phyloP scores from a whole-genome alignment of 2,888 invertebrate genomes.

The Horisme vitalbata region DNA sequence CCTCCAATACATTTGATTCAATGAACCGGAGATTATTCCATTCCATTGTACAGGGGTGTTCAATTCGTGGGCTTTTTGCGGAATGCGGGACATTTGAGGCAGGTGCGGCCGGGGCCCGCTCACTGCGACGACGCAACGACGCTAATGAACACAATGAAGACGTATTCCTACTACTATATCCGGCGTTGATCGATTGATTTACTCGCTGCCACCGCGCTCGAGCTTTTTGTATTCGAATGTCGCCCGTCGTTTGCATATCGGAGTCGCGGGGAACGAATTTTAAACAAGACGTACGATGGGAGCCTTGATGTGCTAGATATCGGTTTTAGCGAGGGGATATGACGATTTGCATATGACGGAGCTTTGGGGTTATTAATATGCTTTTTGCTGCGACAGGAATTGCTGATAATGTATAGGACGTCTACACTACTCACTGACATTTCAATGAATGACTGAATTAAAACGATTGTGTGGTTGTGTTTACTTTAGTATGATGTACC shows the following conservation, averaged over 20 bases:
- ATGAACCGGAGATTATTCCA: constrained; percentile 29
- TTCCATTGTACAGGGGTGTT: constrained; percentile 48
- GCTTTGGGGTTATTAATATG: constrained; percentile 55
- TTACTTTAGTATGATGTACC: too few species aligned
- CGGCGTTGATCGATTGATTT: constrained; percentile 83
- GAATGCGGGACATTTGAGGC: constrained; percentile 66
- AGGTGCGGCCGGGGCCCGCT: constrained; percentile 61
- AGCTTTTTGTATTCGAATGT: constrained; percentile 82
- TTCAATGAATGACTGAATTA: constrained; percentile 21
- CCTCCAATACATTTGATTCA: constrained; percentile 29
- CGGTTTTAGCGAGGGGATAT: constrained; percentile 54
- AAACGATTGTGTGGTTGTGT: constrained; percentile 9
- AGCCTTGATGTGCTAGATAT: constrained; percentile 63
- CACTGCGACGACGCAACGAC: constrained; percentile 67
- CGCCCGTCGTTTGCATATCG: constrained; percentile 78
- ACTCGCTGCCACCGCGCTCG: constrained; percentile 80
- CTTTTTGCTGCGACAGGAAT: constrained; percentile 38
- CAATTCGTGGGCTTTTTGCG: constrained; percentile 60
- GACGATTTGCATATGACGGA: constrained; percentile 68
- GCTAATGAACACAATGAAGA: constrained; percentile 83
- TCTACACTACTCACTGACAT: constrained; percentile 16
- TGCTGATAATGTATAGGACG: constrained; percentile 30
- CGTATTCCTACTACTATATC: constrained; percentile 78
- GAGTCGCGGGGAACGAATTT: constrained; percentile 73
- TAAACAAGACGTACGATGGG: constrained; percentile 68